Percentiles rank a stretch among this genome's conserved stretches.
phyloP scores from a whole-genome alignment of 2,797 vertebrate species.

The Gymnoscopelus braueri region DNA sequence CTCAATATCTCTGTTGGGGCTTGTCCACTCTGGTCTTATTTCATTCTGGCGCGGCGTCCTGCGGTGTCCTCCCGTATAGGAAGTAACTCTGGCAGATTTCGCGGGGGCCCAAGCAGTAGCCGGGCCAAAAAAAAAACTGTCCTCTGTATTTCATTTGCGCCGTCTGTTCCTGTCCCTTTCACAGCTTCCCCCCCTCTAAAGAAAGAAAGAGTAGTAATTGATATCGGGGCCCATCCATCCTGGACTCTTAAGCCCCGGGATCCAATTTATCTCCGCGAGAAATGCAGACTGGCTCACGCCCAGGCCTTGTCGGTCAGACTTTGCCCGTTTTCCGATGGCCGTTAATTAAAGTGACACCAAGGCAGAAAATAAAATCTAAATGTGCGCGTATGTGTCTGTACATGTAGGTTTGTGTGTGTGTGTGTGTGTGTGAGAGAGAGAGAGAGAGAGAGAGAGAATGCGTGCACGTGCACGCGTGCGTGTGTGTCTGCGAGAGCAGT shows the following conservation, averaged over 20 bases:
- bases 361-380: conserved; percentile 80
- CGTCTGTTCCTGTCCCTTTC: conserved; percentile 70
- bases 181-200: conserved; percentile 44
- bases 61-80: conserved; percentile 70
- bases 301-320: conserved; percentile 81
- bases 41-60: conserved; percentile 68
- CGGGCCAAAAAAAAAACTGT: conserved; percentile 29
- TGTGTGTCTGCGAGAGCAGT: conserved; percentile 31
- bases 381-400: conserved; percentile 62
- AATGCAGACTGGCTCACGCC: conserved; percentile 77
- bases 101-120: conserved; percentile 50
- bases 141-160: conserved; percentile 80
- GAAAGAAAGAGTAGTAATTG: conserved; percentile 81
- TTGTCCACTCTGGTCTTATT: conserved; percentile 73
- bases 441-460: too few relatives aligned
- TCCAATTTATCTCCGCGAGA: conserved; percentile 84
- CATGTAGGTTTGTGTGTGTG: too few relatives aligned
- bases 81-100: conserved; percentile 76
- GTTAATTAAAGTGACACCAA: conserved; percentile 82
- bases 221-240: conserved; percentile 84
- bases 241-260: conserved; percentile 78
- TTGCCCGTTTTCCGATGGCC: conserved; percentile 82
- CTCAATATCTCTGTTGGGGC: conserved; percentile 79
- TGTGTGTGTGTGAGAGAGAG: too few relatives aligned
- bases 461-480: too few relatives aligned